phyloP scores from a whole-genome alignment of 2,113 vertebrate species.

The Thermophis baileyi region DNA sequence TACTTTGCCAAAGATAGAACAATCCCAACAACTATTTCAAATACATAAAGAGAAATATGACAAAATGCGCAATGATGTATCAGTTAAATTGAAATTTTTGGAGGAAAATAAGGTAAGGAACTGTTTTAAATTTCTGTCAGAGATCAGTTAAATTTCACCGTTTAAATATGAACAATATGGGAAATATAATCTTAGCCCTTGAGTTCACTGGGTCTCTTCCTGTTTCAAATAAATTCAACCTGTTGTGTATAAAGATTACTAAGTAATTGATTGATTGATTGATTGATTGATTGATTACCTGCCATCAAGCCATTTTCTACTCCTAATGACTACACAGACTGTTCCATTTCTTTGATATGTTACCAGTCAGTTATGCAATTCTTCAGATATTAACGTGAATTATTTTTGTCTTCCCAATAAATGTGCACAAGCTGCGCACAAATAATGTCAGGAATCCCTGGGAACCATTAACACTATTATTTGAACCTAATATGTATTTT shows the following conservation, averaged over 20 bases:
- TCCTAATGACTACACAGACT: not conserved
- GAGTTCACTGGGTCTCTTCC: not conserved
- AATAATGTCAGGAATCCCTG: not conserved
- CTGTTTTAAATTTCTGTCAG: not conserved
- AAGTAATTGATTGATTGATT: not conserved
- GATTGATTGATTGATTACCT: not conserved
- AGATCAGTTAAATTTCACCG: not conserved
- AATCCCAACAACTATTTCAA: constrained; percentile 90
- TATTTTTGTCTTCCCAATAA: constrained; percentile 11
- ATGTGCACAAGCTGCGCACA: not conserved
- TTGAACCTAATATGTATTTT: not conserved
- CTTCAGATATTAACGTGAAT: not conserved
- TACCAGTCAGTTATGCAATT: not conserved
- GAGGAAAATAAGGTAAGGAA: constrained; percentile 94
- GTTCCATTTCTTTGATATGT: not conserved
- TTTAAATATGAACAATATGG: not conserved
- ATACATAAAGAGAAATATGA: constrained; percentile 92
- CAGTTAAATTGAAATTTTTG: constrained; percentile 93
- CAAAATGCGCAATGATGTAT: constrained; percentile 91
- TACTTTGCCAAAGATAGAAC: constrained; percentile 93
- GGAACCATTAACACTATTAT: not conserved
- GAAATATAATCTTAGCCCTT: not conserved
- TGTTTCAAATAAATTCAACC: not conserved
- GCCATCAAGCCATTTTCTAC: not conserved
- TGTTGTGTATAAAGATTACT: not conserved